phyloP scores from a whole-genome alignment of 2,113 vertebrate species.

The Neotragus pygmaeus region DNA sequence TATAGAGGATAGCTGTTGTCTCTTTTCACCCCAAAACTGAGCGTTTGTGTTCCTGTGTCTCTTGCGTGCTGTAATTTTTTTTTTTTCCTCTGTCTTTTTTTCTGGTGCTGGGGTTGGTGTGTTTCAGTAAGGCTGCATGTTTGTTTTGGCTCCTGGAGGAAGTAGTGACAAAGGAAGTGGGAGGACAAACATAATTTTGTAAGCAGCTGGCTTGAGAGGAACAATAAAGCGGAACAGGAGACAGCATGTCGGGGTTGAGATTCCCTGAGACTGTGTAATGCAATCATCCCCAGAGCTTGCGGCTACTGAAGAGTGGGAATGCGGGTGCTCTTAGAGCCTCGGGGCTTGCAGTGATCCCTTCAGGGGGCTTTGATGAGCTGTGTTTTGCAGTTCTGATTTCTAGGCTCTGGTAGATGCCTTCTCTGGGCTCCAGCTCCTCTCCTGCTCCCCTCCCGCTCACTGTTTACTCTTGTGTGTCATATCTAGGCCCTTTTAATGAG shows the following conservation, averaged over 20 bases:
- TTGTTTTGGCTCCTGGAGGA: conserved; percentile 66
- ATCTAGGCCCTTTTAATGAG: neutral
- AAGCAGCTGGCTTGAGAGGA: conserved; percentile 37
- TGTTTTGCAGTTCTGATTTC: neutral
- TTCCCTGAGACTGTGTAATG: neutral
- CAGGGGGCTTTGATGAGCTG: neutral
- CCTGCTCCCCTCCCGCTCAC: neutral
- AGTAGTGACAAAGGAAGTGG: conserved; percentile 58
- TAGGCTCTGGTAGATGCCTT: neutral
- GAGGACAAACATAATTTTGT: conserved; percentile 43
- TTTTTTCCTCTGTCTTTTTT: neutral
- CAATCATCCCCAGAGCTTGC: neutral
- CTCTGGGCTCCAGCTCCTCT: neutral
- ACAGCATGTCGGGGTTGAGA: neutral
- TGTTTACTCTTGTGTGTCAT: neutral
- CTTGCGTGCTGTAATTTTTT: neutral
- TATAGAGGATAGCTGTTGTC: neutral
- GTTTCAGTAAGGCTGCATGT: neutral
- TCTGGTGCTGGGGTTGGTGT: neutral
- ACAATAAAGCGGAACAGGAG: neutral
- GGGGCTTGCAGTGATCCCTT: too few relatives aligned
- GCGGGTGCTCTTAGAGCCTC: neutral
- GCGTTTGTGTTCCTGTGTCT: neutral
- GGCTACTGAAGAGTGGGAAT: neutral
- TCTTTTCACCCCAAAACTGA: neutral